Evolutionary conservation across 2,888 invertebrate genomes (phyloP).

Genomic region (Athalia cordata): DNA sequence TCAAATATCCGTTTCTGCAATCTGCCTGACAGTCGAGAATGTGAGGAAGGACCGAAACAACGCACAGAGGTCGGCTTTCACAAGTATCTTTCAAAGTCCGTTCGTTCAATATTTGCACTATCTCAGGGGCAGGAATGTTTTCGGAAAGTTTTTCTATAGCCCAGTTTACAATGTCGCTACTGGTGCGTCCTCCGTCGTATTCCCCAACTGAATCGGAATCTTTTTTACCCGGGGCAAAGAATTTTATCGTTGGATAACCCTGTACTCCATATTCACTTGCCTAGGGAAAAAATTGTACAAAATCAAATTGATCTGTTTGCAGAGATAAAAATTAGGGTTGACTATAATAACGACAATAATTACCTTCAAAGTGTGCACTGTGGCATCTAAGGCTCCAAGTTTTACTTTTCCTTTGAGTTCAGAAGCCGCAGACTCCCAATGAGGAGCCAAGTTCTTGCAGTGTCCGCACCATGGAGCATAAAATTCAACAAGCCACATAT

Average conservation of each 20-base stretch:
- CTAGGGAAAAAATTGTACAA: conserved; percentile 51
- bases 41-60: conserved; percentile 94
- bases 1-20: conserved; percentile 92
- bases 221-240: conserved; percentile 87
- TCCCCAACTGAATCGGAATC: conserved; percentile 82
- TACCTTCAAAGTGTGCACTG: conserved; percentile 86
- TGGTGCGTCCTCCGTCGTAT: conserved; percentile 94
- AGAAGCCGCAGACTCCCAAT: conserved; percentile 96
- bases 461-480: conserved; percentile 98
- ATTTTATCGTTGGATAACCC: conserved; percentile 98
- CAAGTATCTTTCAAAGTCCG: conserved; percentile 84
- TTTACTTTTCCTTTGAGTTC: conserved; percentile 97
- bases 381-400: conserved; percentile 97
- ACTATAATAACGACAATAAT: not conserved
- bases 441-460: conserved; percentile 96
- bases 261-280: conserved; percentile 90
- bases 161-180: conserved; percentile 92
- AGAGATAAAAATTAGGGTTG: not conserved
- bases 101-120: conserved; percentile 81
- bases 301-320: not conserved
- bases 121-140: conserved; percentile 92
- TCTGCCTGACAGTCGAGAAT: conserved; percentile 96
- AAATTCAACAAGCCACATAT: conserved; percentile 98
- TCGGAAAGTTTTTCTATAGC: conserved; percentile 90
- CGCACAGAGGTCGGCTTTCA: conserved; percentile 91